Conservation (phyloP, 2,888 invertebrate species). For the Sminthurinus aureus region DNA sequence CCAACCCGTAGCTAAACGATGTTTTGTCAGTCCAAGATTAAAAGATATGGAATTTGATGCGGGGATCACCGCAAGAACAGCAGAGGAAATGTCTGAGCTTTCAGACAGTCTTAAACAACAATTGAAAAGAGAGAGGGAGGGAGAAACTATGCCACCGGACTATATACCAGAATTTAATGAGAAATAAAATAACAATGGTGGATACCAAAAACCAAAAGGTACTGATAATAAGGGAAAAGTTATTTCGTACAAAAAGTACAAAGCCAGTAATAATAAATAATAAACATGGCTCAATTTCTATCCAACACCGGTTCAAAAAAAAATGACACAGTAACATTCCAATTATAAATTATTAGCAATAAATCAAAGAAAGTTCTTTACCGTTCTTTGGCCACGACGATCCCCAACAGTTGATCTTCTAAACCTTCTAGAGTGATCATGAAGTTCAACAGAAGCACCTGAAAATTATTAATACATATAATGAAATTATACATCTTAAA, state of each 20-base stretch:
- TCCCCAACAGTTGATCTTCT: slow-evolving; percentile 86
- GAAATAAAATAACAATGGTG: too few relatives aligned
- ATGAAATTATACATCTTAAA: too few relatives aligned
- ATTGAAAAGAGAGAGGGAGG: neutral
- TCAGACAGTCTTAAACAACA: slow-evolving; percentile 20
- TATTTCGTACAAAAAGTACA: too few relatives aligned
- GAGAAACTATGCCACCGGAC: neutral
- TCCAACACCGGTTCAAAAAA: too few relatives aligned
- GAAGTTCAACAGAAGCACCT: slow-evolving; percentile 82
- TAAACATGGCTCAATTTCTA: too few relatives aligned
- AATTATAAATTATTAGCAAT: too few relatives aligned
- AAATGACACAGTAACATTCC: too few relatives aligned
- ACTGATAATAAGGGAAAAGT: neutral
- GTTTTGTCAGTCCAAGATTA: slow-evolving; percentile 36
- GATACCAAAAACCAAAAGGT: too few relatives aligned
- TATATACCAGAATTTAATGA: neutral
- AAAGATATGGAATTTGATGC: slow-evolving; percentile 28
- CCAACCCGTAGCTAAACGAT: slow-evolving; percentile 35
- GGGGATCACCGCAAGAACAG: slow-evolving; percentile 20
- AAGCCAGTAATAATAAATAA: too few relatives aligned
- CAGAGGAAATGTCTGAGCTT: slow-evolving; percentile 21
- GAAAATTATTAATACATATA: too few relatives aligned
- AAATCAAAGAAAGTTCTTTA: neutral
- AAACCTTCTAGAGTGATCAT: slow-evolving; percentile 89
- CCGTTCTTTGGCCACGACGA: slow-evolving; percentile 85